These are phyloP conservation scores for Pelagia noctiluca DNA, from an alignment of 30 jellyfish, hydroid and myxozoan species.

Conservation along the genomic window DNA sequence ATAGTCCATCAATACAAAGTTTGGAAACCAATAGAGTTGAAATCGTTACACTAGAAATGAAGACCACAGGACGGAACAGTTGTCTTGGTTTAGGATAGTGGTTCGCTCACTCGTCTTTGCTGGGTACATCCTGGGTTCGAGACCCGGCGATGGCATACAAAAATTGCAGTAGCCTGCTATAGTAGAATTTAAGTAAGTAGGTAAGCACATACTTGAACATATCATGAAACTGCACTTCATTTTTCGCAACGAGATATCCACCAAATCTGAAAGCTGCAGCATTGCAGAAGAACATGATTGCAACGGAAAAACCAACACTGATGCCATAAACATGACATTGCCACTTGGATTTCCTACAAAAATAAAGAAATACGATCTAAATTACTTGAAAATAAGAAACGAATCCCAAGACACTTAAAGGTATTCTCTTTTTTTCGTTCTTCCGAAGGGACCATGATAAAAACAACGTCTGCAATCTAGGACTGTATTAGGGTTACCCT, in stretches of 20 bases:
- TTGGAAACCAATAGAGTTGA: too few species aligned
- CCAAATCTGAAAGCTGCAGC: conserved; percentile 98
- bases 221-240: conserved; percentile 67
- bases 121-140: not conserved
- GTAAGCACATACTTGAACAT: conserved; percentile 69
- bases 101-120: too few species aligned
- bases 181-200: not conserved
- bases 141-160: not conserved
- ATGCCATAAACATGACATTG: conserved; percentile 79
- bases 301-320: conserved; percentile 80
- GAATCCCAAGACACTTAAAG: too few species aligned
- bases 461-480: conserved; percentile 4
- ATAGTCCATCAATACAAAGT: too few species aligned
- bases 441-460: too few species aligned
- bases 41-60: too few species aligned
- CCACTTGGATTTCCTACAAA: conserved; percentile 69
- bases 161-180: not conserved
- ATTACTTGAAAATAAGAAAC: too few species aligned
- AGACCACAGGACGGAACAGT: too few species aligned
- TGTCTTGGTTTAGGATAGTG: too few species aligned
- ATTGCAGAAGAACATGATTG: conserved; percentile 85
- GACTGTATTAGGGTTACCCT: not conserved
- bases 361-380: not conserved
- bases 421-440: too few species aligned
- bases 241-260: conserved; percentile 82